A percentile compares a stretch with the other conserved stretches of the same genome.
phyloP scores from a whole-genome alignment of 2,113 vertebrate genomes.

The Grammomys dolichurus region DNA sequence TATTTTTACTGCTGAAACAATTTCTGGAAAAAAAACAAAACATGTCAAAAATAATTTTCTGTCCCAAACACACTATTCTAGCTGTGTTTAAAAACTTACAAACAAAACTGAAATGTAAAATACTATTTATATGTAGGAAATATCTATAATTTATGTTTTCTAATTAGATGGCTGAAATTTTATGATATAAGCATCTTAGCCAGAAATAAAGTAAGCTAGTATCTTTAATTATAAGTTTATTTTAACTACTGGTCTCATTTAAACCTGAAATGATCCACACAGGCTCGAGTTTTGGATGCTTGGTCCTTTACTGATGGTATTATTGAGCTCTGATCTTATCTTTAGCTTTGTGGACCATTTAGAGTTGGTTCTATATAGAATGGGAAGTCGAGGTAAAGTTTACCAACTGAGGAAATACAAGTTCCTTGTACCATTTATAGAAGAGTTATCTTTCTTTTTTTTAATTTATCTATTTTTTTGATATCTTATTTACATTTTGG shows the following conservation, averaged over 20 bases:
- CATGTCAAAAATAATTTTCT: neutral
- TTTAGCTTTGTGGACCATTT: neutral
- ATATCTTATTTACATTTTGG: too few species aligned
- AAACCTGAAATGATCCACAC: neutral
- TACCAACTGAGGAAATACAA: neutral
- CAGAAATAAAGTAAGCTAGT: neutral
- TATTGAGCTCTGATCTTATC: neutral
- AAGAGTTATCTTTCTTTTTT: neutral
- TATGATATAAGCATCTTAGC: neutral
- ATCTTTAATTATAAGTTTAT: neutral
- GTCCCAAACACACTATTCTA: neutral
- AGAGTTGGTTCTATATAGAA: neutral
- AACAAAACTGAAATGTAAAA: neutral
- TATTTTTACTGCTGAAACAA: conserved; percentile 5
- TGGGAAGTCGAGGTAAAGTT: neutral
- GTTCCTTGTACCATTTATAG: neutral
- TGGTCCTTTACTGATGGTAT: too few species aligned
- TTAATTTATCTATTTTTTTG: too few species aligned
- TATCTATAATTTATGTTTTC: neutral
- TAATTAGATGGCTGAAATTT: neutral
- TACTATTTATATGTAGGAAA: neutral
- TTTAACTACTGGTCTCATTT: too few species aligned
- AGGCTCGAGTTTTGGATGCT: neutral
- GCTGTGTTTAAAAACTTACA: neutral
- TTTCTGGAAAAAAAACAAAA: neutral